Percentiles rank a stretch among this genome's conserved stretches.
These are phyloP conservation scores for Ictidomys tridecemlineatus DNA, from an alignment of 2,113 vertebrate genomes.

Conservation along the genomic window DNA sequence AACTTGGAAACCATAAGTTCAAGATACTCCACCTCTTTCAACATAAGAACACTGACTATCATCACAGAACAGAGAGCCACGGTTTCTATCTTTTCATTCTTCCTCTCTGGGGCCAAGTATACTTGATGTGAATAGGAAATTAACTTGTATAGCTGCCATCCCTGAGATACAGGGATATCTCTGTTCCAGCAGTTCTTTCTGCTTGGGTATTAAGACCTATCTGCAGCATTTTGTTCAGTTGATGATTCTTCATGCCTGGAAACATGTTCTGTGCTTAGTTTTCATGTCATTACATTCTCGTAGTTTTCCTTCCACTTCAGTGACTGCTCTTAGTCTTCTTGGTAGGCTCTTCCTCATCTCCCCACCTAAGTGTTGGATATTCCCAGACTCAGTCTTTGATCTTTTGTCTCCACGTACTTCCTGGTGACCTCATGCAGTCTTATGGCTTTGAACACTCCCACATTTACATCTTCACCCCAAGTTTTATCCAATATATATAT, in stretches of 20 bases:
- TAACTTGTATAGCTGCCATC: background rate
- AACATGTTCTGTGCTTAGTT: slow-evolving; percentile 10
- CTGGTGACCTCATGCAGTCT: background rate
- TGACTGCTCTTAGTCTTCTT: background rate
- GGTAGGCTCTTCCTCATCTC: background rate
- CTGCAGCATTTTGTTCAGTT: background rate
- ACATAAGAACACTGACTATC: background rate
- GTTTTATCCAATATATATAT: background rate
- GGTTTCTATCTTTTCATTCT: background rate
- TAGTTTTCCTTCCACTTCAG: background rate
- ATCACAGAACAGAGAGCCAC: background rate
- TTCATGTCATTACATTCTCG: background rate
- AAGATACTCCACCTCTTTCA: slow-evolving; percentile 1
- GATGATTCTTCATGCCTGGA: background rate
- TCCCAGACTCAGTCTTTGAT: background rate
- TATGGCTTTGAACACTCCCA: background rate
- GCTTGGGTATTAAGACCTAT: background rate
- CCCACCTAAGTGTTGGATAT: background rate
- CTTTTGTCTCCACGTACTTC: background rate
- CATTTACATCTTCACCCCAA: background rate
- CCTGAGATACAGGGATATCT: background rate
- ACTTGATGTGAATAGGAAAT: background rate
- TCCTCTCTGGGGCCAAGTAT: background rate
- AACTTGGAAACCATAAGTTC: background rate
- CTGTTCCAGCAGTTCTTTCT: background rate